Base-by-base conservation (phyloP, 2,888 invertebrate species). In the Galerucella nymphaeae region DNA sequence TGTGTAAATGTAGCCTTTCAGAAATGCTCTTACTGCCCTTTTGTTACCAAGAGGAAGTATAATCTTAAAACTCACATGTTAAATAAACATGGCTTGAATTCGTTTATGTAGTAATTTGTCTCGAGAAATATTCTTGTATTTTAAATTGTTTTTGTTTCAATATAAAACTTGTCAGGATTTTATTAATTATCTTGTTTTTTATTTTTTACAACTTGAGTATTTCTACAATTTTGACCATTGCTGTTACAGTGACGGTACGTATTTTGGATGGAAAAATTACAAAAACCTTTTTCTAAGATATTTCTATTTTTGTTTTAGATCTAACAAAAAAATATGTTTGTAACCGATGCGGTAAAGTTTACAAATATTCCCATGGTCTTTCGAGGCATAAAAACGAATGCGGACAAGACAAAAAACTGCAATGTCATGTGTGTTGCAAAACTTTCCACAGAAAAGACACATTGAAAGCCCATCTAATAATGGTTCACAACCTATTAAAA, bases 381-480 rank as follows among this genome's bases (percentile, higher is more conserved):
- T 77, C 78, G 61, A 77, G 78, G 48, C 81, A 81, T 55, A 78
- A 63, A 48, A 79, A 77, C 50, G 80, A 80, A 68, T 81, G 81
- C 65, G 78, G 78, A 18, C 75, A 79, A 69, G 80, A 78, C 38
- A 78, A 77, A 61, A 71, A 48, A 13, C 77, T 77, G 20, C 64
- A 59, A 20, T 80, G 80, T 71, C 70, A 66, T 10, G 30, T 76
- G 4, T 79, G 79, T 42, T 66, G 63, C 3, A 77, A 77, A 61
- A 79, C 73, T 55, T 75, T 76, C 10, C 74, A 74, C 30, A 72
- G 78, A 42, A 79, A 79, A 73, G 75, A 76, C 13, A 77, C 76
- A 50, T 64, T 79, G 3, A 74, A 73, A 53, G 71, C 74, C 4
- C 79, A 79, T 41, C 59, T 78, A 45, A 45, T 71, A 20, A 70